Evolutionary conservation across 1,140 invertebrate species (phyloP).

Genomic region (Aphis craccivora): DNA sequence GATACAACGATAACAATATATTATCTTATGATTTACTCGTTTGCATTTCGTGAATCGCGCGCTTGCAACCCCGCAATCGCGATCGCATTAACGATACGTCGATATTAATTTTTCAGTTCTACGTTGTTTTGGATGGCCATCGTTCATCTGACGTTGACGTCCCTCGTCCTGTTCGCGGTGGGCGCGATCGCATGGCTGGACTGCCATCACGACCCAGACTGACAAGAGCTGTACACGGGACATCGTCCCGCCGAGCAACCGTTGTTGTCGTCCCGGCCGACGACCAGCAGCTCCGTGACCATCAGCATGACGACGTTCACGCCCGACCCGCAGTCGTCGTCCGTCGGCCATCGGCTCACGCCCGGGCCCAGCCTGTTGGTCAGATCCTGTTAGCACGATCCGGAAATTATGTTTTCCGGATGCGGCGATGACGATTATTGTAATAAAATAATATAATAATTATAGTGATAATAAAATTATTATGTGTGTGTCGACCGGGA

Average conservation of each 20-base stretch:
- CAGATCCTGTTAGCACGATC: constrained; percentile 18
- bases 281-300: constrained; percentile 49
- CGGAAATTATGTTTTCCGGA: not conserved
- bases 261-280: constrained; percentile 36
- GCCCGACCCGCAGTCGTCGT: constrained; percentile 15
- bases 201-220: constrained; percentile 56
- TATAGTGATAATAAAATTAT: not conserved
- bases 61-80: too few species aligned
- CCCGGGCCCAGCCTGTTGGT: constrained; percentile 32
- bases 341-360: not conserved
- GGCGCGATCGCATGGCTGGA: constrained; percentile 48
- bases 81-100: not conserved
- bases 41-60: not conserved
- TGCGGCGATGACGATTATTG: not conserved
- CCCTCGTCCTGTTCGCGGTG: constrained; percentile 29
- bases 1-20: not conserved
- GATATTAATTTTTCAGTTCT: constrained; percentile 20
- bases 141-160: constrained; percentile 43
- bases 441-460: too few species aligned
- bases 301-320: constrained; percentile 52
- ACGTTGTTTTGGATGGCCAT: constrained; percentile 55
- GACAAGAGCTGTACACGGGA: constrained; percentile 54
- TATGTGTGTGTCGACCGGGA: too few species aligned
- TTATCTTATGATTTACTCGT: too few species aligned
- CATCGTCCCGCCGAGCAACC: not conserved